Evolutionary conservation across 1,140 invertebrate species (phyloP).

Genomic region (Luehdorfia chinensis): DNA sequence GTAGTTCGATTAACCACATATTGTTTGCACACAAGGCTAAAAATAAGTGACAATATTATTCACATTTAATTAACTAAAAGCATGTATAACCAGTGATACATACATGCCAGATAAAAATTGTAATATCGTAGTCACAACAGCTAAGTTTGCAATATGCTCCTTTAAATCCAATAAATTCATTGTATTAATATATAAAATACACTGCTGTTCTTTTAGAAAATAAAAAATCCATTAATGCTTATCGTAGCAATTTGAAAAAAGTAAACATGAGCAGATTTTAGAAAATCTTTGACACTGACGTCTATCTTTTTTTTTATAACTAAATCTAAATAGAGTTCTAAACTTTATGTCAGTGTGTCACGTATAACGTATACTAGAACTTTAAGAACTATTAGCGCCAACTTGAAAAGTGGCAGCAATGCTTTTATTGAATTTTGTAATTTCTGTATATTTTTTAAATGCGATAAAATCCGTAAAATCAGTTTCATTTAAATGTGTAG

Average conservation of each 20-base stretch:
- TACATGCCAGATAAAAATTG: conserved; percentile 63
- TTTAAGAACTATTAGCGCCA: too few species aligned
- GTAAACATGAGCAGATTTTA: conserved; percentile 3
- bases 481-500: too few species aligned
- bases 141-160: conserved; percentile 43
- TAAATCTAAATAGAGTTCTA: too few species aligned
- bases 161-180: conserved; percentile 40
- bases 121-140: conserved; percentile 52
- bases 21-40: conserved; percentile 82
- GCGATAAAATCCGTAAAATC: too few species aligned
- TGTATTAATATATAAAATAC: conserved; percentile 1
- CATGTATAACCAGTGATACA: conserved; percentile 22
- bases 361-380: too few species aligned
- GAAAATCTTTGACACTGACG: neutral
- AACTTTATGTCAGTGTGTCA: too few species aligned
- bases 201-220: conserved; percentile 3
- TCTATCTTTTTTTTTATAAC: too few species aligned
- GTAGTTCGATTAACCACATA: conserved; percentile 82
- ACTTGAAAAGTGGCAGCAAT: too few species aligned
- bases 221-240: neutral
- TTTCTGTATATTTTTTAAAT: too few species aligned
- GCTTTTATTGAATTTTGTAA: too few species aligned
- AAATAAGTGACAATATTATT: conserved; percentile 46
- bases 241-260: conserved; percentile 5
- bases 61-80: conserved; percentile 24